Percentiles rank a stretch among this genome's conserved stretches.
phyloP scores from a whole-genome alignment of 2,888 invertebrate genomes.

The Mythimna vitellina region DNA sequence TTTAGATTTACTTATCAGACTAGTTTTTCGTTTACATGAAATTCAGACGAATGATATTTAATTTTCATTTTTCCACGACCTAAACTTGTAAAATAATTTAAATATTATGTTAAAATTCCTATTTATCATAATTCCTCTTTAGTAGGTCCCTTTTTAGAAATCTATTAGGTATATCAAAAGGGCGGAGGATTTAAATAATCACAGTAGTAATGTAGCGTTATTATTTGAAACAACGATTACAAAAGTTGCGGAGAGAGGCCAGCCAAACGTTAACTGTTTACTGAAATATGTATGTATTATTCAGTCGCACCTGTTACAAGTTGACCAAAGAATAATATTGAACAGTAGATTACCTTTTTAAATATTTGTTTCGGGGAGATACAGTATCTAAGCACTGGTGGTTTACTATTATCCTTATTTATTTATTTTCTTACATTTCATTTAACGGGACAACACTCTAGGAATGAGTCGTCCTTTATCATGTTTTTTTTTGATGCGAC shows the following conservation, averaged over 20 bases:
- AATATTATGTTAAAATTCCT: not conserved
- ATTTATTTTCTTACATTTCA: no score
- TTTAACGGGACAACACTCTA: no score
- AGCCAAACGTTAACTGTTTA: slow-evolving; percentile 1
- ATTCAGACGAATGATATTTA: no score
- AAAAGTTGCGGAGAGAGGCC: not conserved
- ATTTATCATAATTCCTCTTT: not conserved
- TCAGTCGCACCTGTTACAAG: slow-evolving; percentile 1
- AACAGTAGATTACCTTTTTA: not conserved
- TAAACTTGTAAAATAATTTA: not conserved
- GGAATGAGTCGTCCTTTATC: no score
- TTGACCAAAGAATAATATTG: slow-evolving; percentile 10
- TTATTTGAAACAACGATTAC: slow-evolving; percentile 1
- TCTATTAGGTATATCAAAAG: not conserved
- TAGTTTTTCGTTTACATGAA: no score
- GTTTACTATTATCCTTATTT: no score
- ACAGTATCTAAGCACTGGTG: no score
- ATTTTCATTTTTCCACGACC: no score
- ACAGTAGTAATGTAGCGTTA: slow-evolving; percentile 7
- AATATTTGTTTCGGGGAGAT: no score
- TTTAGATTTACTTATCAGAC: no score
- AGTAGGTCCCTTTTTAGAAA: not conserved
- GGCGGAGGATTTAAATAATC: not conserved
- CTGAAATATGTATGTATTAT: slow-evolving; percentile 11
- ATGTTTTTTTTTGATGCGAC: no score